These are phyloP conservation scores for Calliphora vicina DNA, from an alignment of 1,140 invertebrate genomes.

Conservation along the genomic window DNA sequence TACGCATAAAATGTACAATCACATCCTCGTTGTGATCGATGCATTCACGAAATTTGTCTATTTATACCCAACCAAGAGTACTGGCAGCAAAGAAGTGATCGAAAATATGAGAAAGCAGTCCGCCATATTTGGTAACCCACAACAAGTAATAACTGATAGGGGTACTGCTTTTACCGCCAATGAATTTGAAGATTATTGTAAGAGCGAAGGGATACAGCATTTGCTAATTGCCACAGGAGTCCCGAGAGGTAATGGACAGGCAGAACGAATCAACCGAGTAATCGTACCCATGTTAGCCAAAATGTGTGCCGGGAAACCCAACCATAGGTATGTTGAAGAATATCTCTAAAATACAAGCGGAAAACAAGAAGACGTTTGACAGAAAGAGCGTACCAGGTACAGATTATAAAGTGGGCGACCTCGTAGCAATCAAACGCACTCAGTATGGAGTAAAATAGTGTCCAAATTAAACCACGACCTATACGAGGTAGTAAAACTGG, in stretches of 20 bases:
- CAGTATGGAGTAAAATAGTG: constrained; percentile 20
- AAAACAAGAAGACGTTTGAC: constrained; percentile 25
- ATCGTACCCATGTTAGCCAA: neutral
- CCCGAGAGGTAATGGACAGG: constrained; percentile 41
- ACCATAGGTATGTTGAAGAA: neutral
- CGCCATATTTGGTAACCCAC: constrained; percentile 46
- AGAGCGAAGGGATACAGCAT: constrained; percentile 42
- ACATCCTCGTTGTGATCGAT: constrained; percentile 60
- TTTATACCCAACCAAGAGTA: too few species aligned
- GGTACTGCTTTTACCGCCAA: constrained; percentile 58
- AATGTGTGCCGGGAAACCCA: neutral
- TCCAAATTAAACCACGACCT: neutral
- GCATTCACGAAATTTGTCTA: constrained; percentile 50
- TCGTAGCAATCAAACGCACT: constrained; percentile 26
- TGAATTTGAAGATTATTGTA: constrained; percentile 37
- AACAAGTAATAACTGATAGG: constrained; percentile 53
- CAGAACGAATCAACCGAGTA: constrained; percentile 11
- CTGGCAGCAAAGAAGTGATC: constrained; percentile 44
- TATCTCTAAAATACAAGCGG: constrained; percentile 26
- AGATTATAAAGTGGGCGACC: constrained; percentile 16
- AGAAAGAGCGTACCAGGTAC: neutral
- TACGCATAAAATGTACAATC: constrained; percentile 59
- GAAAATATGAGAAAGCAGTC: neutral
- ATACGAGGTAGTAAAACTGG: constrained; percentile 19
- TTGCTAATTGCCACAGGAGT: constrained; percentile 46